Conservation (phyloP, 2,113 vertebrate species). For the Emydura subglobosa region DNA sequence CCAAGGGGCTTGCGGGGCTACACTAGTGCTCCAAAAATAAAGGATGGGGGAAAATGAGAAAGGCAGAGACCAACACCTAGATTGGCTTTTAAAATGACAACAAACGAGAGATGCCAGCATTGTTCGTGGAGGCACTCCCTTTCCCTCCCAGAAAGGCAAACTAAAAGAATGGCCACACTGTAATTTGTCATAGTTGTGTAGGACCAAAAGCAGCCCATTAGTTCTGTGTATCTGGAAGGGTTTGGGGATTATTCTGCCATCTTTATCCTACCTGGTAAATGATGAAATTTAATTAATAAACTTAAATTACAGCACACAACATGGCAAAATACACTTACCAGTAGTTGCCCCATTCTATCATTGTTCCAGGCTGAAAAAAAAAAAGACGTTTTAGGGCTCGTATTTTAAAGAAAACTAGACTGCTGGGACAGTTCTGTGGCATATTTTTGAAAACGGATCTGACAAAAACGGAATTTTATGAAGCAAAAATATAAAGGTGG, state of each 20-base stretch:
- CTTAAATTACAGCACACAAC: neutral
- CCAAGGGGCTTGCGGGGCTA: no score
- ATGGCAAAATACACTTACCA: conserved; percentile 84
- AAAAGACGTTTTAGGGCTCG: conserved; percentile 31
- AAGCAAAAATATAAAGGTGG: neutral
- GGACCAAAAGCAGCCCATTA: neutral
- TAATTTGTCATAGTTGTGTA: rapidly evolving
- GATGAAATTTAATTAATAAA: neutral
- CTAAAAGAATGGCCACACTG: neutral
- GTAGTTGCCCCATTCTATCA: conserved; percentile 99
- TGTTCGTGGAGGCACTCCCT: neutral
- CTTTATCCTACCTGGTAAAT: neutral
- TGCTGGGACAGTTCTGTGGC: neutral
- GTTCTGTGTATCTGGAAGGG: neutral
- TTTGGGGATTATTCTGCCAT: neutral
- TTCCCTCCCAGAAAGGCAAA: neutral
- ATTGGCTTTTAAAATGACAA: neutral
- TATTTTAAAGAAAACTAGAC: conserved; percentile 5
- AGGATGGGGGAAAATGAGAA: no score
- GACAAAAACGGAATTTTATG: neutral
- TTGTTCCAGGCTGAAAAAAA: conserved; percentile 93
- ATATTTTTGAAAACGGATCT: neutral
- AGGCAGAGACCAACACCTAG: no score
- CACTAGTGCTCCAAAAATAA: no score
- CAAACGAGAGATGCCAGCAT: neutral